Conservation (phyloP, 2,797 vertebrate species). For the Nyctibius grandis region DNA sequence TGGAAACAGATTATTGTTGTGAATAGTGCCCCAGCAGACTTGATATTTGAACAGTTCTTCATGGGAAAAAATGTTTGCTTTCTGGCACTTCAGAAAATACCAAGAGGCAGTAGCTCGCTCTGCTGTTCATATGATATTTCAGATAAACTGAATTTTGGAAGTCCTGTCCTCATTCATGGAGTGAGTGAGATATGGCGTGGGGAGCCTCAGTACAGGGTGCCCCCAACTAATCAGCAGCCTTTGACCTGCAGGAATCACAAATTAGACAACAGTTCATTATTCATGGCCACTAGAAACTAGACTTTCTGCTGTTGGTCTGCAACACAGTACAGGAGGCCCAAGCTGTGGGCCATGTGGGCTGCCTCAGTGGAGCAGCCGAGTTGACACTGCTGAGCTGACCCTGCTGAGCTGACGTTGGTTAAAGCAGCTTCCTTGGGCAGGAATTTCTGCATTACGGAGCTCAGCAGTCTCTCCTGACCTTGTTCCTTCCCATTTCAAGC, state of each 20-base stretch:
- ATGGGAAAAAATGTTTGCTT: not conserved
- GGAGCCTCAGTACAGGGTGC: not conserved
- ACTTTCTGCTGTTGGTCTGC: not conserved
- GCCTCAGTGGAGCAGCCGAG: fast-evolving
- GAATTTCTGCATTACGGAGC: not conserved
- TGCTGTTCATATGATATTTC: not conserved
- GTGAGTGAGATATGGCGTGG: fast-evolving
- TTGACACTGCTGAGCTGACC: not conserved
- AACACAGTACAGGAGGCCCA: fast-evolving
- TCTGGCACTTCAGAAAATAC: not conserved
- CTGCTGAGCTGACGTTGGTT: not conserved
- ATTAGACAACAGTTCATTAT: not conserved
- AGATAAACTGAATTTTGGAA: not conserved
- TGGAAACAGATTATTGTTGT: not conserved
- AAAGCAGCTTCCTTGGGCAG: not conserved
- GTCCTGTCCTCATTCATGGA: not conserved
- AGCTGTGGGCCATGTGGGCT: fast-evolving
- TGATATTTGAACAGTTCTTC: not conserved
- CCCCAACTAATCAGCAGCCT: not conserved
- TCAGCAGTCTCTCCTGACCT: not conserved
- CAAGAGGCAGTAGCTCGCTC: not conserved
- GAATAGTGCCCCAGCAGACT: not conserved
- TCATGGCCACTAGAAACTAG: not conserved
- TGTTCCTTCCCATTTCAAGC: not conserved
- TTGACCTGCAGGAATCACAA: not conserved